These are phyloP conservation scores for Perizoma flavofasciatum DNA, from an alignment of 2,888 invertebrate genomes.

Conservation along the genomic window DNA sequence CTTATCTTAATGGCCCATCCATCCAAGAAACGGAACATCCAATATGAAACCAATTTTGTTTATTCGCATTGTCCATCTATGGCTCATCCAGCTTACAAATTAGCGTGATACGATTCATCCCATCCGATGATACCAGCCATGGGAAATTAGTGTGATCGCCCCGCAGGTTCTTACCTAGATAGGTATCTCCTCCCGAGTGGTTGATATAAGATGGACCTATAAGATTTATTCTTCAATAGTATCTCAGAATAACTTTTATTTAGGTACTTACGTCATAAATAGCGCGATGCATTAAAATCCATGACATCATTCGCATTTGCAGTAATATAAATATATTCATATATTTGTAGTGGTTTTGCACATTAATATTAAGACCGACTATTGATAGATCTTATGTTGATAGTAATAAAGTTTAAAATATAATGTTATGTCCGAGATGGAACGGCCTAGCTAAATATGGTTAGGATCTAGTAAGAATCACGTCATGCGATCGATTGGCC, in stretches of 20 bases:
- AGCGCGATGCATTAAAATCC: constrained; percentile 30
- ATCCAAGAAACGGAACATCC: too few species aligned
- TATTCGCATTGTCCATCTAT: too few species aligned
- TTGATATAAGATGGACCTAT: too few species aligned
- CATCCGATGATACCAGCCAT: too few species aligned
- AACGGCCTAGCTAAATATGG: constrained; percentile 51
- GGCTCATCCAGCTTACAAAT: too few species aligned
- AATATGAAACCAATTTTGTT: too few species aligned
- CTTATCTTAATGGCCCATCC: too few species aligned
- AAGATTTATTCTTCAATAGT: too few species aligned
- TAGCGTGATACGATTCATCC: too few species aligned
- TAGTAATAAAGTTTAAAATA: constrained; percentile 26
- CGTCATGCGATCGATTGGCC: constrained; percentile 47
- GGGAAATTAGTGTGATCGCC: too few species aligned
- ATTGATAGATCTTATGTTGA: constrained; percentile 9
- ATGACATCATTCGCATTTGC: constrained; percentile 44
- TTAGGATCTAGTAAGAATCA: constrained; percentile 43
- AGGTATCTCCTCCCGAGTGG: too few species aligned
- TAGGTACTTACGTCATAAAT: constrained; percentile 2
- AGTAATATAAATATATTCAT: neutral
- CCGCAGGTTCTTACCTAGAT: too few species aligned
- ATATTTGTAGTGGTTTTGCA: constrained; percentile 15
- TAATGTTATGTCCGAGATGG: constrained; percentile 9
- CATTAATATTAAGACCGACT: neutral
- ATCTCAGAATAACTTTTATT: neutral